Conservation (phyloP, 2,113 vertebrate species). For the Mustela nigripes region DNA sequence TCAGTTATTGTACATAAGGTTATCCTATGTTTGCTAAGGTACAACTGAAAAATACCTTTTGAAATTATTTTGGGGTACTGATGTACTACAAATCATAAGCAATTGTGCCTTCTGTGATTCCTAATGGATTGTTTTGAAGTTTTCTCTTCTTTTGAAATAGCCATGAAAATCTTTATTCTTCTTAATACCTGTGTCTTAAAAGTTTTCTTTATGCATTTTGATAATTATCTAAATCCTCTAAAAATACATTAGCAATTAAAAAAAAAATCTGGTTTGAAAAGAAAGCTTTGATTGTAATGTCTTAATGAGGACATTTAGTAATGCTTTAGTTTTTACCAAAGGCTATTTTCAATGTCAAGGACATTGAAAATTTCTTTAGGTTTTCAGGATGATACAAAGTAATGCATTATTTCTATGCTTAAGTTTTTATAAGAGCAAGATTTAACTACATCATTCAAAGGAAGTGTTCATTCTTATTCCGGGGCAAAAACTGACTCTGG, state of each 20-base stretch:
- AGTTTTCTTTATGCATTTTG: slow-evolving; percentile 49
- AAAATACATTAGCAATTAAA: slow-evolving; percentile 50
- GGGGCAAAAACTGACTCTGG: neutral
- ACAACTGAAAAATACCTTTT: slow-evolving; percentile 7
- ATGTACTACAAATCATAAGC: neutral
- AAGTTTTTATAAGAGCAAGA: slow-evolving; percentile 53
- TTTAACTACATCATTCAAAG: neutral
- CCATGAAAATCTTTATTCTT: slow-evolving; percentile 8
- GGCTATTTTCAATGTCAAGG: slow-evolving; percentile 20
- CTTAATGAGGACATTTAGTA: slow-evolving; percentile 52
- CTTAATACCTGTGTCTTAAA: slow-evolving; percentile 37
- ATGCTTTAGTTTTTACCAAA: slow-evolving; percentile 48
- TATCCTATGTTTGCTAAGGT: neutral
- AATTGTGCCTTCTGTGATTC: neutral
- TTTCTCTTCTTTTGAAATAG: slow-evolving; percentile 15
- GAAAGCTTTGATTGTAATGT: slow-evolving; percentile 32
- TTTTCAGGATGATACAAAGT: slow-evolving; percentile 30
- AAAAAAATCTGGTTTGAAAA: slow-evolving; percentile 40
- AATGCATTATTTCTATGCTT: slow-evolving; percentile 25
- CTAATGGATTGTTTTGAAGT: slow-evolving; percentile 29
- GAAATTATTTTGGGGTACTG: neutral
- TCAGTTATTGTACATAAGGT: neutral
- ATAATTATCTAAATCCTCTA: slow-evolving; percentile 28
- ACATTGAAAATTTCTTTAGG: slow-evolving; percentile 45
- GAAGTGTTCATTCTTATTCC: neutral